Conservation (phyloP, 35 echinoderm and acorn worm species). For the Ophioderma brevispina region DNA sequence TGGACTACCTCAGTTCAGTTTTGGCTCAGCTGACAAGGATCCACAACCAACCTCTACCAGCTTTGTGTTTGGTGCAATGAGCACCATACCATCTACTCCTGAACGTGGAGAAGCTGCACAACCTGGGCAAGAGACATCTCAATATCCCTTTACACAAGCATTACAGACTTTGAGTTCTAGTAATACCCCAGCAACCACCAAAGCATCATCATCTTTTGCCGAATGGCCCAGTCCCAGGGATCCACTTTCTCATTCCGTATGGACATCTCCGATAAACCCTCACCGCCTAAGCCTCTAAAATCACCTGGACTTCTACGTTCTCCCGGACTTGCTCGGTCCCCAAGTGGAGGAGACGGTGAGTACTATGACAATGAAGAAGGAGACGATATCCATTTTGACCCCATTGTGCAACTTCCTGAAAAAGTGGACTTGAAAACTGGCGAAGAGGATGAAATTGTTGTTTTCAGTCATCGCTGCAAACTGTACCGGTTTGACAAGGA, state of each 20-base stretch:
- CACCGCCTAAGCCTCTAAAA: conserved; percentile 33
- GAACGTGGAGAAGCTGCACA: neutral
- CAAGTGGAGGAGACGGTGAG: conserved; percentile 11
- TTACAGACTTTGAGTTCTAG: neutral
- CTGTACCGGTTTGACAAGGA: conserved; percentile 74
- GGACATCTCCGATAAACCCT: conserved; percentile 50
- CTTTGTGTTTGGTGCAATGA: neutral
- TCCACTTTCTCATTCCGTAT: conserved; percentile 67
- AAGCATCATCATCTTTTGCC: conserved; percentile 18
- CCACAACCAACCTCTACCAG: neutral
- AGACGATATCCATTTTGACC: conserved; percentile 97
- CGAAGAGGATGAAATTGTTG: conserved; percentile 76
- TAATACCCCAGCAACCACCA: neutral
- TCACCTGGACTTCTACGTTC: neutral
- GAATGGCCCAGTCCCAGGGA: conserved; percentile 73
- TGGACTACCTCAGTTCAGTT: neutral
- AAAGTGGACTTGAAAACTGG: conserved; percentile 68
- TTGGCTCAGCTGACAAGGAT: neutral
- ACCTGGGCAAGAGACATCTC: neutral
- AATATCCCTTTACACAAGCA: neutral
- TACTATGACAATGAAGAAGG: conserved; percentile 55
- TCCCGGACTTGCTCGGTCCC: neutral
- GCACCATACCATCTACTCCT: neutral
- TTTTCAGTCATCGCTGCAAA: conserved; percentile 82
- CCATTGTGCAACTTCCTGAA: conserved; percentile 77